phyloP scores from a whole-genome alignment of 2,797 vertebrate genomes.

The Mus spretus region DNA sequence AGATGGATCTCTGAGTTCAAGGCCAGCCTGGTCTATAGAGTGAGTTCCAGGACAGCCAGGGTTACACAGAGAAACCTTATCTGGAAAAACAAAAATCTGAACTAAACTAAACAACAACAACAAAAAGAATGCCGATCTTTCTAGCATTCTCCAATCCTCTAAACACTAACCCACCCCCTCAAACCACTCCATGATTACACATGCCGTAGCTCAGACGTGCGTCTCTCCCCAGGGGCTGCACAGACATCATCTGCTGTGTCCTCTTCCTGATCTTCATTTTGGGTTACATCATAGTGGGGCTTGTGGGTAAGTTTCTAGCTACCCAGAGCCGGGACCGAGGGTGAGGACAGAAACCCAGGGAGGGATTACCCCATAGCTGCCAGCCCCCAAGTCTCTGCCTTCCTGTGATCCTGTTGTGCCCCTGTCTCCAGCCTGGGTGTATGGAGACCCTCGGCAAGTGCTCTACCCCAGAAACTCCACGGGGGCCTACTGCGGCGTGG shows the following conservation, averaged over 20 bases:
- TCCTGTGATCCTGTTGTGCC: neutral
- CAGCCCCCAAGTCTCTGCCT: neutral
- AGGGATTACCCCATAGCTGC: neutral
- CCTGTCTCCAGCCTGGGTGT: constrained; percentile 91
- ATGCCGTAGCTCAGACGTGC: neutral
- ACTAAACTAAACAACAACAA: neutral
- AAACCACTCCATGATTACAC: neutral
- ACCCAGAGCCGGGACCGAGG: neutral
- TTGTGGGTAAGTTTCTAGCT: constrained; percentile 90
- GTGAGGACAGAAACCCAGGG: too few relatives aligned
- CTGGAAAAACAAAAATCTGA: neutral
- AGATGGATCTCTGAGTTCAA: neutral
- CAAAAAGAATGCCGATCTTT: neutral
- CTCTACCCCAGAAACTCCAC: constrained; percentile 94
- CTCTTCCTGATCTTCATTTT: constrained; percentile 92
- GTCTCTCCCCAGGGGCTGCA: constrained; percentile 91
- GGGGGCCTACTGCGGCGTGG: constrained; percentile 93
- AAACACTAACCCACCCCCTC: neutral
- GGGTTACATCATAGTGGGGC: constrained; percentile 92
- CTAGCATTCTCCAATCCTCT: neutral
- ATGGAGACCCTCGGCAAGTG: constrained; percentile 94
- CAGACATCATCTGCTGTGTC: constrained; percentile 94
- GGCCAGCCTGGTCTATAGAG: neutral
- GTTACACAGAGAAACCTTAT: neutral
- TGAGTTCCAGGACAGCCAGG: neutral